These are phyloP conservation scores for Budorcas taxicolor DNA, from an alignment of 2,113 vertebrate genomes.

Conservation along the genomic window DNA sequence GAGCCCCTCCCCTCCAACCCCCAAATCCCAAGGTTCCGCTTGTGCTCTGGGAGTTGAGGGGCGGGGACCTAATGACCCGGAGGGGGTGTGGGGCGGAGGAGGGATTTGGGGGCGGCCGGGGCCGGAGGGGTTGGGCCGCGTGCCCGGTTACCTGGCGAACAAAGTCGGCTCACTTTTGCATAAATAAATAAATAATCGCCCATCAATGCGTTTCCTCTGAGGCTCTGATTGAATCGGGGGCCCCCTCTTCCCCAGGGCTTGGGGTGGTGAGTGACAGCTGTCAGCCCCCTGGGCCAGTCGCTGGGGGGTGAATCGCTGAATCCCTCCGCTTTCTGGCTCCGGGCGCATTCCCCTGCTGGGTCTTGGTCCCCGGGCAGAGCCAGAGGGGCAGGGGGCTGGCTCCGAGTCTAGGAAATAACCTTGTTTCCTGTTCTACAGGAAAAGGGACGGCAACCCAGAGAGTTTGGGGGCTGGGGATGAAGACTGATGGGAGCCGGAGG, in stretches of 20 bases:
- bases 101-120: constrained; percentile 65
- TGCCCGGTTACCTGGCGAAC: constrained; percentile 75
- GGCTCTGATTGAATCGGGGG: constrained; percentile 57
- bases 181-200: constrained; percentile 72
- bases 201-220: constrained; percentile 65
- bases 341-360: constrained; percentile 35
- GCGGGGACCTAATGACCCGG: constrained; percentile 70
- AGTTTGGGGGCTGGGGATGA: constrained; percentile 67
- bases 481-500: constrained; percentile 44
- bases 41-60: constrained; percentile 70
- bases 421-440: constrained; percentile 76
- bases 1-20: constrained; percentile 66
- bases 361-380: constrained; percentile 51
- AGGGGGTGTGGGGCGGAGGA: constrained; percentile 65
- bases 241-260: constrained; percentile 50
- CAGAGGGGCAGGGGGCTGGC: constrained; percentile 69
- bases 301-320: constrained; percentile 54
- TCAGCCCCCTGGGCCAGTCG: constrained; percentile 74
- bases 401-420: constrained; percentile 66
- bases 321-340: constrained; percentile 47
- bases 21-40: constrained; percentile 71
- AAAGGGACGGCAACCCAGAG: constrained; percentile 68
- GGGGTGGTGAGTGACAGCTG: constrained; percentile 78
- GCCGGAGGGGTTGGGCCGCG: constrained; percentile 54
- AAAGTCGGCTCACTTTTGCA: constrained; percentile 72